These are phyloP conservation scores for Mycalesis mineus DNA, from an alignment of 2,888 invertebrate genomes.

Conservation along the genomic window DNA sequence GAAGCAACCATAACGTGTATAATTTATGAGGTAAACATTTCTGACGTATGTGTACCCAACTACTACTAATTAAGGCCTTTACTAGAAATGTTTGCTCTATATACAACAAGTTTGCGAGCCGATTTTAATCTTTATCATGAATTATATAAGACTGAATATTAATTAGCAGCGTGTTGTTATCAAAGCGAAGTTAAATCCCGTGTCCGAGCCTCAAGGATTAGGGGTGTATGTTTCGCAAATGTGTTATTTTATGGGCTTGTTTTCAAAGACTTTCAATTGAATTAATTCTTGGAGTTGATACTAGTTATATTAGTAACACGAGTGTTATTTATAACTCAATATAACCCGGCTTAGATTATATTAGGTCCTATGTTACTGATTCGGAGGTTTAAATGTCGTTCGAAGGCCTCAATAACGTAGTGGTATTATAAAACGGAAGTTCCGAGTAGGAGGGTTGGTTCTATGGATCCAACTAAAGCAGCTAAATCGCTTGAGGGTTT, in stretches of 20 bases:
- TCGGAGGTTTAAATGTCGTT: no score
- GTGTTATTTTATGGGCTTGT: not conserved
- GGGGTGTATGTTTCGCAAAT: conserved; percentile 5
- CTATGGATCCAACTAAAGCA: no score
- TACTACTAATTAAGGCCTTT: conserved; percentile 25
- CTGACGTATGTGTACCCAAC: conserved; percentile 23
- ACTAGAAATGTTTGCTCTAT: conserved; percentile 15
- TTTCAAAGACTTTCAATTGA: not conserved
- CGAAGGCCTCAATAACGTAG: no score
- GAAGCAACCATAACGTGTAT: conserved; percentile 14
- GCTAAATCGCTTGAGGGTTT: no score
- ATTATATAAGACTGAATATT: not conserved
- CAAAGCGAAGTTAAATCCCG: conserved; percentile 8
- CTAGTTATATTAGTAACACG: no score
- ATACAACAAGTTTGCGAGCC: not conserved
- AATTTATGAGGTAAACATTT: conserved; percentile 25
- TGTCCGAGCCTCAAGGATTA: conserved; percentile 8
- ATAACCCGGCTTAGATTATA: no score
- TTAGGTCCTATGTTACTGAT: no score
- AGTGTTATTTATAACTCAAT: no score
- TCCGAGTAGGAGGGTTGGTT: no score
- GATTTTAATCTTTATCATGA: not conserved
- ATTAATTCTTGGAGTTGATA: not conserved
- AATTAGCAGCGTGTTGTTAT: not conserved
- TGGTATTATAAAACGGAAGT: no score